phyloP scores from a whole-genome alignment of 53 echinoderm and acorn worm genomes.

The Temnopleurus reevesii region DNA sequence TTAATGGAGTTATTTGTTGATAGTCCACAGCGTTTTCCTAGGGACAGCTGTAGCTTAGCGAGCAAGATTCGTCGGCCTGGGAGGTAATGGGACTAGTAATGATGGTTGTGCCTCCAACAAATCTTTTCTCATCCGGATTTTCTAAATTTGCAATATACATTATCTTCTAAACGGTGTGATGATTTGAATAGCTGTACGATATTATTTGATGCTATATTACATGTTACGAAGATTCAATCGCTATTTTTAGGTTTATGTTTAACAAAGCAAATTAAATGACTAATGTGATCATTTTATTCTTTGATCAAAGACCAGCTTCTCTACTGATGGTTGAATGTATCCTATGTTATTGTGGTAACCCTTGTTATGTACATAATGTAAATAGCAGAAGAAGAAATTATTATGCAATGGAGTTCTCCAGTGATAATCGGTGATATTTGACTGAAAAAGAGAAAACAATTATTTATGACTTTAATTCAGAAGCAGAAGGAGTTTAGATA shows the following conservation, averaged over 20 bases:
- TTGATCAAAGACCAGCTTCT: not conserved
- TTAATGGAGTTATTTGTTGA: constrained; percentile 43
- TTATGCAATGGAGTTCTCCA: constrained; percentile 51
- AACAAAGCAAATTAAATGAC: not conserved
- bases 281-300: not conserved
- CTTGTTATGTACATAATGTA: constrained; percentile 52
- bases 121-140: not conserved
- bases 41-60: constrained; percentile 56
- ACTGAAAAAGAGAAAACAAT: not conserved
- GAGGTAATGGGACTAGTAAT: constrained; percentile 54
- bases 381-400: constrained; percentile 40
- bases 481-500: not conserved
- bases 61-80: constrained; percentile 58
- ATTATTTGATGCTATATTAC: not conserved
- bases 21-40: constrained; percentile 48
- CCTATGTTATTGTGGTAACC: constrained; percentile 31
- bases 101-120: constrained; percentile 35
- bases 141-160: not conserved
- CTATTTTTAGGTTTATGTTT: not conserved
- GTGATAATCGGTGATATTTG: constrained; percentile 45
- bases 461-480: constrained; percentile 40
- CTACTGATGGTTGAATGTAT: not conserved
- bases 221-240: not conserved
- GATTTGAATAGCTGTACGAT: not conserved
- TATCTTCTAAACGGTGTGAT: not conserved